Base-by-base conservation (phyloP, 2,888 invertebrate species). In the Melolontha melolontha region DNA sequence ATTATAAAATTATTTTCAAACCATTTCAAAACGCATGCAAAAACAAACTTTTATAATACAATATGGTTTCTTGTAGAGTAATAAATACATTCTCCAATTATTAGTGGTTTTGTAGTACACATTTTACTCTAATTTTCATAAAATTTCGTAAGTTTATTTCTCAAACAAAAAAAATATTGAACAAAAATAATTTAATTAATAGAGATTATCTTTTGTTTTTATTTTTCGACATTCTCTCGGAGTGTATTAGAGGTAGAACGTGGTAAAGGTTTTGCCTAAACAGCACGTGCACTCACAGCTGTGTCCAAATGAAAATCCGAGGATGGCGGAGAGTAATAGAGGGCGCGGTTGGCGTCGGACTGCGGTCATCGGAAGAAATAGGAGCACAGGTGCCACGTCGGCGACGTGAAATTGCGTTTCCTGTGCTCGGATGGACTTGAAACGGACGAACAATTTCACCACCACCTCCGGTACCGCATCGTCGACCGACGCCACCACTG, bases 291-390 rank as follows among this genome's bases (percentile, higher is more conserved):
- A 74, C 74, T 75, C 77, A 77, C 75, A 75, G 75, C 76, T 73
- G 76, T 75, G 75, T 77, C 34, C 34, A 34, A 77, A 77, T 77
- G 77, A 77, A 77, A 77, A 77, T 76, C 76, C 74, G 77, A 75
- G 75, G 76, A 77, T 71, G 69, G 70, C 74, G 73, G 69, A 68
- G 72, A 73, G 75, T 75, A 76, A 75, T 77, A 74, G 75, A 72
- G 76, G 75, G 74, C 70, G 74, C 74, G 74, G 73, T 72, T 73
- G 75, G 71, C 71, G 73, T 74, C 73, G 73, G 72, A 72, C 75
- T 77, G 77, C 75, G 76, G 77, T 77, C 76, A 77, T 72, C 74
- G 66, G 71, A 72, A 73, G 74, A 74, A 73, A 73, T 73, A 74
- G 73, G 74, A 75, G 67, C 75, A 74, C 74, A 74, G 75, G 75